Evolutionary conservation across 1,140 invertebrate genomes (phyloP), one percentile per base, ranked within the genome.

Genomic region (Diprion similis): DNA sequence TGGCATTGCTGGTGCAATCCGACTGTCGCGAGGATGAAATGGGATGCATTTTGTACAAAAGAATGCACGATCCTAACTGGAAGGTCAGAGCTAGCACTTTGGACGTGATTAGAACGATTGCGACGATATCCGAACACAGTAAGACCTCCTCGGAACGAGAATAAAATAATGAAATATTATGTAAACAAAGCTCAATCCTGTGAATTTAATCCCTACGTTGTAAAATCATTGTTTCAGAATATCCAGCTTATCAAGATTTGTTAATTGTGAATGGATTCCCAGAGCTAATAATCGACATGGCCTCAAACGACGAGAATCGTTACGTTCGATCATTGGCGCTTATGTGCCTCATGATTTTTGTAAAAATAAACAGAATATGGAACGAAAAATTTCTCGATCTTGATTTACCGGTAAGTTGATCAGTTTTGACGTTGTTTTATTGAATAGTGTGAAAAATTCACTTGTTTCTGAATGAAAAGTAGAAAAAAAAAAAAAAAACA

Each of bases 241-340:
- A 93, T 83, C 93, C 93, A n/a, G 91, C 93, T 37, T 94, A 94
- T 81, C 93, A 94, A 86, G 90, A 91, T 51, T 90, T 94, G 77
- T 82, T 95, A n/a, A 76, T 93, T 17, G 89, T 91, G 19, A 89
- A 92, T 72, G 89, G 92, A 66, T 89, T 95, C 24, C 89, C 92
- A 4, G 89, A 90, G 74, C 82, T 94, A 24, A 90, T 92, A 0
- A 84, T 92, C n/a, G 90, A 92, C 66, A 89, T 94, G 74, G 90
- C 90, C 0, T 88, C 91, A 66, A 89, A 90, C 66, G 94, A 95
- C 80, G 85, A 87, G 3, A 93, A 95, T 82, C 90, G 90, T 75
- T 95, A 94, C 79, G 94, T 95, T 6, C 86, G 93, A 71, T 92
- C 92, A 9, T 92, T 93, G 0, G 93, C 94, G 1, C 86, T 95